phyloP scores from a whole-genome alignment of 2,888 invertebrate species.

The Drosophila hamatofila region DNA sequence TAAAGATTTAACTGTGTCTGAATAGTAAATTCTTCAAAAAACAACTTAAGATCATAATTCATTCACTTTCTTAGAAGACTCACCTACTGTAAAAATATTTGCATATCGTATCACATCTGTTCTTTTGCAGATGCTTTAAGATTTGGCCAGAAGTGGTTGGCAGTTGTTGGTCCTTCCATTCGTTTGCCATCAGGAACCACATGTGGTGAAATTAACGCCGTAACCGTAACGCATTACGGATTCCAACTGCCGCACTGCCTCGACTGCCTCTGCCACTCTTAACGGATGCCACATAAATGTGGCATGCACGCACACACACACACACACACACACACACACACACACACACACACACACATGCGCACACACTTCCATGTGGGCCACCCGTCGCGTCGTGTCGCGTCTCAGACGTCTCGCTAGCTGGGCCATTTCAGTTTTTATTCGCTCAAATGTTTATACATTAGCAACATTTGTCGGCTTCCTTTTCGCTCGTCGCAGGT shows the following conservation, averaged over 20 bases:
- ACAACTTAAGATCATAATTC: too few species aligned
- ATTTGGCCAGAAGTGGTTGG: constrained; percentile 33
- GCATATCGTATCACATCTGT: not conserved
- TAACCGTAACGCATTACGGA: constrained; percentile 59
- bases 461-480: constrained; percentile 71
- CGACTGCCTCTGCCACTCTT: constrained; percentile 15
- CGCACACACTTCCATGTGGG: not conserved
- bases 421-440: constrained; percentile 61
- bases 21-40: too few species aligned
- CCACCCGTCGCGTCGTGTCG: constrained; percentile 15
- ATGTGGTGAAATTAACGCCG: constrained; percentile 70
- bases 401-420: constrained; percentile 21
- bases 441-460: constrained; percentile 75
- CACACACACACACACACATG: too few species aligned
- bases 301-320: constrained; percentile 17
- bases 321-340: not conserved
- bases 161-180: constrained; percentile 8
- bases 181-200: constrained; percentile 44
- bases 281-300: constrained; percentile 35
- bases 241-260: constrained; percentile 33
- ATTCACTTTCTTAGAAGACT: not conserved
- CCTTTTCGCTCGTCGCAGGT: constrained; percentile 64
- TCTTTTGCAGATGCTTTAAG: constrained; percentile 19
- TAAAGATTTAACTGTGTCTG: too few species aligned
- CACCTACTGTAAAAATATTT: not conserved